Evolutionary conservation across 1,140 invertebrate genomes (phyloP).

Genomic region (Dendrolimus punctatus): DNA sequence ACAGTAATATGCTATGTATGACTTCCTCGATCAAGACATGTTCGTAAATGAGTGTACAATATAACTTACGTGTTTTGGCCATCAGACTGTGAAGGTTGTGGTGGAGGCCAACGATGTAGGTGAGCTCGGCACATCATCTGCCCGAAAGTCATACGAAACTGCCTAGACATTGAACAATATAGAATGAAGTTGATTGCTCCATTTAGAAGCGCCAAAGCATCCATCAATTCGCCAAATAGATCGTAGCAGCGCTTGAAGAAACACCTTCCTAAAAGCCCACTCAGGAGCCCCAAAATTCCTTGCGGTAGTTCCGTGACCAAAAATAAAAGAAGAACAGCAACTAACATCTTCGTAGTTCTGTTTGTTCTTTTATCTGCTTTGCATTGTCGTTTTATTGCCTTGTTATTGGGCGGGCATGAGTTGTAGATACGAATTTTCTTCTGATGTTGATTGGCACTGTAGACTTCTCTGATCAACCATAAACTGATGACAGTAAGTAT

Average conservation of each 20-base stretch:
- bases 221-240: conserved; percentile 91
- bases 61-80: conserved; percentile 51
- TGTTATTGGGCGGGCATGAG: conserved; percentile 49
- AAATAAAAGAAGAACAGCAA: conserved; percentile 90
- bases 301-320: conserved; percentile 91
- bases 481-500: conserved; percentile 87
- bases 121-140: conserved; percentile 78
- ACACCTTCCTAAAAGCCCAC: conserved; percentile 79
- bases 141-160: conserved; percentile 91
- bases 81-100: conserved; percentile 48
- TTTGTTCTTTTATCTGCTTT: conserved; percentile 77
- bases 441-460: conserved; percentile 57
- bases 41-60: conserved; percentile 7
- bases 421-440: conserved; percentile 53
- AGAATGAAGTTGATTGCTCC: conserved; percentile 95
- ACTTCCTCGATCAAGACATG: background rate
- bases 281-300: conserved; percentile 81
- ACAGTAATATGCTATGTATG: too few species aligned
- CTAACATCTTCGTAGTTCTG: conserved; percentile 91
- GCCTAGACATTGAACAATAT: conserved; percentile 94
- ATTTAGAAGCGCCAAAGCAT: conserved; percentile 92
- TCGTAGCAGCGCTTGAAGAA: conserved; percentile 84
- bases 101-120: conserved; percentile 55
- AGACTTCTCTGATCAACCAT: conserved; percentile 83
- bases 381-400: conserved; percentile 77